A percentile compares a stretch with the other conserved stretches of the same genome.
phyloP scores from a whole-genome alignment of 2,113 vertebrate genomes.

The Megalops atlanticus region DNA sequence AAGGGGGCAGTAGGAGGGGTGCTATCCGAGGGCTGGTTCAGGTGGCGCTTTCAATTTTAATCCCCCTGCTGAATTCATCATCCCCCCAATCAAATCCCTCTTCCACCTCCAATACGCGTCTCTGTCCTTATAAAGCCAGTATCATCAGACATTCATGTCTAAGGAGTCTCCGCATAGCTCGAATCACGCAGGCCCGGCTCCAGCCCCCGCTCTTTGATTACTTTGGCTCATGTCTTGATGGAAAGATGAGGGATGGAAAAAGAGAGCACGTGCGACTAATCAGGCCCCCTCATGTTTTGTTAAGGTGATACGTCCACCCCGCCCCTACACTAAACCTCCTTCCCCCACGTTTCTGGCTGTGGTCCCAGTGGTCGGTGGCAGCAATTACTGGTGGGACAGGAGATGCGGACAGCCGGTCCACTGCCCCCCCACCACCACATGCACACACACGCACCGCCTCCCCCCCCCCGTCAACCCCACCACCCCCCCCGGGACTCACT shows the following conservation, averaged over 20 bases:
- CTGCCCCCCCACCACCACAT: constrained; percentile 58
- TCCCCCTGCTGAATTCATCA: constrained; percentile 81
- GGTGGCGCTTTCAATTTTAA: constrained; percentile 86
- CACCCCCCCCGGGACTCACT: constrained; percentile 73
- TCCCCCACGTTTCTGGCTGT: constrained; percentile 47
- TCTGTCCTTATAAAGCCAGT: constrained; percentile 64
- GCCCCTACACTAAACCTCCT: not conserved
- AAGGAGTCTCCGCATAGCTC: not conserved
- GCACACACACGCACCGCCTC: constrained; percentile 30
- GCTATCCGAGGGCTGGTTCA: constrained; percentile 75
- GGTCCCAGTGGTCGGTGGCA: constrained; percentile 63
- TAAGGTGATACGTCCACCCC: constrained; percentile 70
- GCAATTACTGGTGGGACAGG: constrained; percentile 76
- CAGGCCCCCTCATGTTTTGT: constrained; percentile 53
- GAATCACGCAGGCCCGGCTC: not conserved
- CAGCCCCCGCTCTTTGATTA: constrained; percentile 64
- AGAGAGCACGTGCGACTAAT: constrained; percentile 12
- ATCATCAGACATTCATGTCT: constrained; percentile 72
- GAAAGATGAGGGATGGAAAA: not conserved
- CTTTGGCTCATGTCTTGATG: constrained; percentile 31
- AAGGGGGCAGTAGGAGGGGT: constrained; percentile 58
- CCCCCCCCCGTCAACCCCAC: constrained; percentile 28
- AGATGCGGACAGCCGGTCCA: constrained; percentile 69
- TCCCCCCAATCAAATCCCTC: constrained; percentile 65
- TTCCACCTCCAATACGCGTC: constrained; percentile 51